Evolutionary conservation across 2,888 invertebrate species (phyloP), one percentile per base, ranked within the genome.

Genomic region (Dasysyrphus albostriatus): DNA sequence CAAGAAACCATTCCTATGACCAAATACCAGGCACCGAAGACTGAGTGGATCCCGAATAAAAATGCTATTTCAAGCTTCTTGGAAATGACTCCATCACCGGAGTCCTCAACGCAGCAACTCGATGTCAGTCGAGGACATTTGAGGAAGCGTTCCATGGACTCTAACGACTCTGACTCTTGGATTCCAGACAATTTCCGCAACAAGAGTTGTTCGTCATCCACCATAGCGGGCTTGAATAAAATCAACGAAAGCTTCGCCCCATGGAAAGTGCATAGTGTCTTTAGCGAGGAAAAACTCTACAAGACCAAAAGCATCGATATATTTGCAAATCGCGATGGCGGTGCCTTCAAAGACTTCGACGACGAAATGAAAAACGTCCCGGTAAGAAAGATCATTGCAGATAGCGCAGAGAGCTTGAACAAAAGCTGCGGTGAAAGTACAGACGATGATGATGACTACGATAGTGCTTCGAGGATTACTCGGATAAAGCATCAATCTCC

Each of bases 231-330:
- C 7, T 72, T 90, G 6, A 88, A 89, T 44, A 88, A 82, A 47
- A 89, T 89, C 6, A 72, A 70, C 5, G 90, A 90, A 67, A 89
- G 72, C 14, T 76, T 88, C 5, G 89, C 89, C 24, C 89, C 90
- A 1, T 91, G 90, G 90, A 89, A 88, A 51, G 88, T 90, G 12
- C 73, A 84, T 10, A 83, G 72, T n/a, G 80, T 58, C 7, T 69
- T 63, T 12, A 75, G 58, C 24, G 81, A 85, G 1, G 84, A 89
- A 19, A 89, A 84, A 37, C 85, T 91, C 4, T 91, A 91, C 76
- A 92, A 92, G 83, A 88, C 90, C n/a, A 90, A 90, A 29, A 92
- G 91, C 73, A 90, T 92, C 8, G 92, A 92, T 56, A 92, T 92
- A n/a, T 92, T 92, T 59, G 90, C 90, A 61, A 84, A 89, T 12